These are phyloP conservation scores for Sebastes hopkinsi DNA, from an alignment of 2,797 vertebrate species.

Conservation along the genomic window DNA sequence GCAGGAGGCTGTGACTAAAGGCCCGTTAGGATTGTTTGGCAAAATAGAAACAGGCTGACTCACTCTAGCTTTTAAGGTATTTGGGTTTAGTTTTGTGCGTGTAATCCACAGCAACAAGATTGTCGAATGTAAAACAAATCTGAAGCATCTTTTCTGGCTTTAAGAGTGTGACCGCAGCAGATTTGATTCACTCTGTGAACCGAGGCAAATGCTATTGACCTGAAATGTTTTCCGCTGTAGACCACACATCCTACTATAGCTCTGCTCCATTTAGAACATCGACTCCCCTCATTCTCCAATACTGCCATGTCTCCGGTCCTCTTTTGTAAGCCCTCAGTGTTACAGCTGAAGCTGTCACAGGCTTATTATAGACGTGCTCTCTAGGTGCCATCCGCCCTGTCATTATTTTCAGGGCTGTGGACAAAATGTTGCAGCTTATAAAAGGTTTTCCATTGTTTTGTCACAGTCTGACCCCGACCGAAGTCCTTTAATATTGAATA, in stretches of 20 bases:
- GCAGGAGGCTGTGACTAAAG: slow-evolving; percentile 52
- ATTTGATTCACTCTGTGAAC: slow-evolving; percentile 20
- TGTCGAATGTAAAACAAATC: neutral
- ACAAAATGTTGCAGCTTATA: slow-evolving; percentile 2
- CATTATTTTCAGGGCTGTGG: neutral
- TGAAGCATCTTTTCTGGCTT: neutral
- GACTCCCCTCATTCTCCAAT: slow-evolving; percentile 20
- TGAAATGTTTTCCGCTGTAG: slow-evolving; percentile 43
- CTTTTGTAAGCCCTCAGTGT: slow-evolving; percentile 44
- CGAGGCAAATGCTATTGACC: slow-evolving; percentile 46
- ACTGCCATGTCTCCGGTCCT: slow-evolving; percentile 21
- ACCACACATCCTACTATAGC: slow-evolving; percentile 37
- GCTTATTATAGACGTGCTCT: slow-evolving; percentile 46
- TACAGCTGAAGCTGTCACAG: slow-evolving; percentile 49
- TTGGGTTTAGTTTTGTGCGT: neutral
- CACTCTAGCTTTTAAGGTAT: slow-evolving; percentile 6
- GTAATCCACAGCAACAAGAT: neutral
- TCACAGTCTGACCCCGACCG: neutral
- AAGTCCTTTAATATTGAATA: neutral
- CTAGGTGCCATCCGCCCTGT: slow-evolving; percentile 15
- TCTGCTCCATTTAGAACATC: slow-evolving; percentile 60
- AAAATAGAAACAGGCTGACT: slow-evolving; percentile 42
- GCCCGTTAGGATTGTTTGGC: slow-evolving; percentile 22
- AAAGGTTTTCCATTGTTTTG: slow-evolving; percentile 14
- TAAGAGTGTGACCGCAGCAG: neutral